phyloP scores from a whole-genome alignment of 2,113 vertebrate genomes.

The Aegithalos caudatus region DNA sequence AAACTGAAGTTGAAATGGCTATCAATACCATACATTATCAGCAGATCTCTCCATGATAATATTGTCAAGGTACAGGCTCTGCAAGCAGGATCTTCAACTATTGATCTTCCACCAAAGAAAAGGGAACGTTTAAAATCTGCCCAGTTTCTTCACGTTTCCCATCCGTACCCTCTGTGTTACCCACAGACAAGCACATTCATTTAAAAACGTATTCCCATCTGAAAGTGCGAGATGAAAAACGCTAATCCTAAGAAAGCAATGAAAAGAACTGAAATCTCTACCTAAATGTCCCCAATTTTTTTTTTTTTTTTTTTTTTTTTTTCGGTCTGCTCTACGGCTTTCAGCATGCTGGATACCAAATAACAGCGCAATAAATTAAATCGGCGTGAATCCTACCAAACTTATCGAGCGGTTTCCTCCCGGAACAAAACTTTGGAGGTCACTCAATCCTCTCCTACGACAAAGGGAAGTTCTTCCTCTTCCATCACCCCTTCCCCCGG shows the following conservation, averaged over 20 bases:
- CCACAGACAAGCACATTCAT: background rate
- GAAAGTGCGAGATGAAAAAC: background rate
- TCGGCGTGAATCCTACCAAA: background rate
- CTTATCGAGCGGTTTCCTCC: background rate
- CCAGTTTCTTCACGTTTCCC: background rate
- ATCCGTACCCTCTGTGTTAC: background rate
- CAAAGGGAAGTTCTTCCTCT: constrained; percentile 29
- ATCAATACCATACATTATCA: background rate
- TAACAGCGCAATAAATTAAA: background rate
- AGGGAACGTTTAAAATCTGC: background rate
- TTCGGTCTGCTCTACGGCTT: background rate
- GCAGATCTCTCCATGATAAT: background rate
- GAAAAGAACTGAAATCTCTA: background rate
- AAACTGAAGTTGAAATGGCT: background rate
- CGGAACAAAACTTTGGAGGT: constrained; percentile 49
- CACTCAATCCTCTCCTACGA: background rate
- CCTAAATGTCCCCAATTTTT: background rate
- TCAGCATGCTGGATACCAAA: background rate
- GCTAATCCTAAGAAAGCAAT: background rate
- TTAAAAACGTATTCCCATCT: background rate
- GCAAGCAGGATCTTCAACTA: background rate
- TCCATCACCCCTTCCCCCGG: background rate
- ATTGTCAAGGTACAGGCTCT: background rate
- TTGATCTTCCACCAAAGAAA: background rate
- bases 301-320: background rate